Evolutionary conservation across 2,113 vertebrate genomes (phyloP).

Genomic region (Daubentonia madagascariensis): DNA sequence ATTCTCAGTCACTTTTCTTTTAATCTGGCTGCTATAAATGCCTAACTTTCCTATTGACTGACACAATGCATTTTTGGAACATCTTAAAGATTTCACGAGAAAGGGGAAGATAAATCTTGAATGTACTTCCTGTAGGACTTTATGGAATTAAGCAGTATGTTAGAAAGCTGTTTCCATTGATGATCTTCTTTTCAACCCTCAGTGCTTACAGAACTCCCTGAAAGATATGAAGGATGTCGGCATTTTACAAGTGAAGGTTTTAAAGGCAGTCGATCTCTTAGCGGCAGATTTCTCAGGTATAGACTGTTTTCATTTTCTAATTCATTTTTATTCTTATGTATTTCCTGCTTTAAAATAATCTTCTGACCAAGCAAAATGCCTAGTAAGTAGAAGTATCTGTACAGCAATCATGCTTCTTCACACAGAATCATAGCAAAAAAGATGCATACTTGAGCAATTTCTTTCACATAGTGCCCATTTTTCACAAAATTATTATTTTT

Average conservation of each 20-base stretch:
- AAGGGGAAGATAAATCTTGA: not conserved
- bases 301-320: not conserved
- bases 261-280: slow-evolving; percentile 92
- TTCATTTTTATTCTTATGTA: not conserved
- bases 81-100: not conserved
- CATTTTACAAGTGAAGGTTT: slow-evolving; percentile 96
- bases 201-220: slow-evolving; percentile 90
- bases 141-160: not conserved
- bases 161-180: not conserved
- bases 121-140: not conserved
- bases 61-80: not conserved
- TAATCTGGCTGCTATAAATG: not conserved
- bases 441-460: not conserved
- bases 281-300: slow-evolving; percentile 95
- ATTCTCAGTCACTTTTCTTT: slow-evolving; percentile 52
- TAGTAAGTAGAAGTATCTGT: not conserved
- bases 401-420: not conserved
- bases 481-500: not conserved
- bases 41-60: not conserved
- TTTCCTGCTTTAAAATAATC: not conserved
- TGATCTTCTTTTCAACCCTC: slow-evolving; percentile 1
- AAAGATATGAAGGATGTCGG: slow-evolving; percentile 89
- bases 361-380: not conserved
- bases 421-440: not conserved
- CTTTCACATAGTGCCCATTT: not conserved